Evolutionary conservation across 1,140 invertebrate species (phyloP).

Genomic region (Gryllus bimaculatus): DNA sequence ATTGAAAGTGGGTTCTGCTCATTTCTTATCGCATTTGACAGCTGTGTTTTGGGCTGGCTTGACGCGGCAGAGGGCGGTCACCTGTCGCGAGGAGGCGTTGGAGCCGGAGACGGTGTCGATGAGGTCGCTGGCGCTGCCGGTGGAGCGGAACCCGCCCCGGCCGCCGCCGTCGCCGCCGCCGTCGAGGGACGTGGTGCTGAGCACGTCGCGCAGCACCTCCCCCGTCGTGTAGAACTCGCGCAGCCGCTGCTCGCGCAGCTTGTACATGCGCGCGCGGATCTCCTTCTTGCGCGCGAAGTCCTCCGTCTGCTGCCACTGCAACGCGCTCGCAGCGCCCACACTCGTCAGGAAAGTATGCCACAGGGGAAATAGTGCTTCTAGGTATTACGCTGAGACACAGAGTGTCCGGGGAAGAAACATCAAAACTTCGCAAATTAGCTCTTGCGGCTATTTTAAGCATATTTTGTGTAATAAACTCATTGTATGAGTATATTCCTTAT

Average conservation of each 20-base stretch:
- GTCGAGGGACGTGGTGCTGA: constrained; percentile 18
- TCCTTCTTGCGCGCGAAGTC: constrained; percentile 76
- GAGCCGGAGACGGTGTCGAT: background rate
- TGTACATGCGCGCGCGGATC: constrained; percentile 73
- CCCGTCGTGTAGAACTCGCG: constrained; percentile 54
- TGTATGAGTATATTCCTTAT: no score
- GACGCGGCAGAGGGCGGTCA: background rate
- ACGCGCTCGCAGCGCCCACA: constrained; percentile 19
- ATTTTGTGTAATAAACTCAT: no score
- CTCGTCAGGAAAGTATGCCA: no score
- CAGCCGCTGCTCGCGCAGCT: constrained; percentile 63
- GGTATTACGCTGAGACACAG: no score
- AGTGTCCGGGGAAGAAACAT: no score
- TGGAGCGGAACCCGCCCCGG: background rate
- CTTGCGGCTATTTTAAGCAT: no score
- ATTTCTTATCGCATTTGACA: no score
- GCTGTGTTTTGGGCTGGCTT: no score
- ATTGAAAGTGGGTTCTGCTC: no score
- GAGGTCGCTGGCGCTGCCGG: background rate
- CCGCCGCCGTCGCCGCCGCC: constrained; percentile 32
- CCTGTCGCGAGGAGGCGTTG: background rate
- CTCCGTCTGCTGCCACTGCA: constrained; percentile 74
- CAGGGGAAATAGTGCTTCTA: no score
- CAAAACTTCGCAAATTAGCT: no score
- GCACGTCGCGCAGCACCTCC: constrained; percentile 37